phyloP scores from a whole-genome alignment of 2,797 vertebrate species.

The Poecilia wingei region DNA sequence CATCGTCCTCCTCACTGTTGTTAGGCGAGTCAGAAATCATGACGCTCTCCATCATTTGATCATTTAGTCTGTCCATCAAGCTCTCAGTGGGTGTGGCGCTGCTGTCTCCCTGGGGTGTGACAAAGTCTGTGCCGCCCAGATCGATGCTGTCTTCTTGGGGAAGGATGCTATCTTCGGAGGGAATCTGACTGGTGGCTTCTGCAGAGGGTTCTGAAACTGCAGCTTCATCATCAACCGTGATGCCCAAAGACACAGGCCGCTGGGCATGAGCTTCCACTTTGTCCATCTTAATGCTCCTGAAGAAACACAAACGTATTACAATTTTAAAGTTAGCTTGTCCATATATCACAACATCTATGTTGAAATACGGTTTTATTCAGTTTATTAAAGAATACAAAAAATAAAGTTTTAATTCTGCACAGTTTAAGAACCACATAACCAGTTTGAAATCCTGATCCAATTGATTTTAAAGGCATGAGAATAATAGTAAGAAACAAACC shows the following conservation, averaged over 20 bases:
- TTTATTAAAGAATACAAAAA: not conserved
- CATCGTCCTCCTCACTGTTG: constrained; percentile 93
- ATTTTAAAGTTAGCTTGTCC: not conserved
- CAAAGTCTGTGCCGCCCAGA: constrained; percentile 85
- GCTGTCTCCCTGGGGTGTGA: constrained; percentile 86
- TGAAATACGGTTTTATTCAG: not conserved
- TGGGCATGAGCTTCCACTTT: constrained; percentile 70
- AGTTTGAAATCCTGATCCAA: not conserved
- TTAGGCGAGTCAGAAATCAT: constrained; percentile 97
- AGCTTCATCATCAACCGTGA: constrained; percentile 65
- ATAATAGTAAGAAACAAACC: not conserved
- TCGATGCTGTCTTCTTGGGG: constrained; percentile 91
- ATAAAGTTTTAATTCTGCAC: not conserved
- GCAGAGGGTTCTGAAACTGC: constrained; percentile 16
- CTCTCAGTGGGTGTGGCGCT: constrained; percentile 81
- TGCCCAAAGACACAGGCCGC: constrained; percentile 78
- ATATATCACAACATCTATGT: not conserved
- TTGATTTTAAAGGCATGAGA: not conserved
- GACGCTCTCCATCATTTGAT: constrained; percentile 99
- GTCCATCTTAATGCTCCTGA: constrained; percentile 74
- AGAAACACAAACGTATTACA: constrained; percentile 6
- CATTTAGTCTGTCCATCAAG: constrained; percentile 89
- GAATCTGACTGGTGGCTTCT: constrained; percentile 25
- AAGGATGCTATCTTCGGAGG: constrained; percentile 67
- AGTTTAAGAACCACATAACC: not conserved